Evolutionary conservation across 2,113 vertebrate genomes (phyloP).

Genomic region (Theristicus caerulescens): DNA sequence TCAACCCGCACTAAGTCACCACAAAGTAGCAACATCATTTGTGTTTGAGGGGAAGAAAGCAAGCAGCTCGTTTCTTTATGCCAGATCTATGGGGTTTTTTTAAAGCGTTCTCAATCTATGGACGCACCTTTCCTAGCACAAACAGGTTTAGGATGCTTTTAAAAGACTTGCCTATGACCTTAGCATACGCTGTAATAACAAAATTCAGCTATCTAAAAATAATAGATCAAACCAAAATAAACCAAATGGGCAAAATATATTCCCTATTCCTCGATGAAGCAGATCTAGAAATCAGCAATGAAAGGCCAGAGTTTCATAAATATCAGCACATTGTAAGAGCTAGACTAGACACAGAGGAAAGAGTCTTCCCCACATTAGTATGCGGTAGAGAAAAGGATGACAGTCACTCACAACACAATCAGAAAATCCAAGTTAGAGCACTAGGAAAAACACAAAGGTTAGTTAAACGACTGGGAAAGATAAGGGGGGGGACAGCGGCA

Average conservation of each 20-base stretch:
- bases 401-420: slow-evolving; percentile 56
- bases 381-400: slow-evolving; percentile 18
- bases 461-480: neutral
- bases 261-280: slow-evolving; percentile 85
- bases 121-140: neutral
- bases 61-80: neutral
- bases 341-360: slow-evolving; percentile 64
- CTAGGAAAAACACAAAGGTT: slow-evolving; percentile 67
- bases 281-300: slow-evolving; percentile 99
- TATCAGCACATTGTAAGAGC: slow-evolving; percentile 82
- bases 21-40: neutral
- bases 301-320: slow-evolving; percentile 74
- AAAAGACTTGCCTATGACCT: neutral
- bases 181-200: neutral
- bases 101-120: neutral
- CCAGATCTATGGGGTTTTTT: neutral
- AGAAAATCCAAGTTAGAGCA: slow-evolving; percentile 63
- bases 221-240: slow-evolving; percentile 41
- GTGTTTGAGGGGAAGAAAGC: neutral
- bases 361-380: slow-evolving; percentile 40
- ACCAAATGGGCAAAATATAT: slow-evolving; percentile 38
- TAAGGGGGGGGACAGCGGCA: neutral
- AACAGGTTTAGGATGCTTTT: neutral
- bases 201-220: neutral
- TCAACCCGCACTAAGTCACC: neutral